phyloP scores from a whole-genome alignment of 2,797 vertebrate species.

The Amniataba percoides region DNA sequence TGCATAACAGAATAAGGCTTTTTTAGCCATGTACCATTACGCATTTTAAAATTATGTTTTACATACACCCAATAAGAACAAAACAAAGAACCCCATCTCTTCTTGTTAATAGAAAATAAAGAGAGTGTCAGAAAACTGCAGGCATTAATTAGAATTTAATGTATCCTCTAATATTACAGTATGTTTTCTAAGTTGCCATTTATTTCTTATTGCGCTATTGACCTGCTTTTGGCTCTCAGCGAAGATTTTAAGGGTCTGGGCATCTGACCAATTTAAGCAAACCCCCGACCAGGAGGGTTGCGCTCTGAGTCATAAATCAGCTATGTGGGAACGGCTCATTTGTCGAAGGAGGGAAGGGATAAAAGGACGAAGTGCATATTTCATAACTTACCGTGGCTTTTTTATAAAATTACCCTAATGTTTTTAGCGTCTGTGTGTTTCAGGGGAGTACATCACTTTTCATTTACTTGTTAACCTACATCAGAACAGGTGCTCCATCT shows the following conservation, averaged over 20 bases:
- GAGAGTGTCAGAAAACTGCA: background rate
- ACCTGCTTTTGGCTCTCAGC: constrained; percentile 16
- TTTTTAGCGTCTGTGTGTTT: constrained; percentile 1
- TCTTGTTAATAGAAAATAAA: background rate
- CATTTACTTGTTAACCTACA: background rate
- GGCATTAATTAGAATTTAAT: background rate
- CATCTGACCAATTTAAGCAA: background rate
- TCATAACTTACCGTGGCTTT: background rate
- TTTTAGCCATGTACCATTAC: background rate
- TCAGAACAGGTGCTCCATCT: background rate
- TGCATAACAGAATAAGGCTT: background rate
- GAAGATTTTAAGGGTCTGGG: constrained; percentile 15
- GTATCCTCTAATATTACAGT: background rate
- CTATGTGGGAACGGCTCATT: constrained; percentile 2
- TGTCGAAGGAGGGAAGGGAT: too few relatives aligned
- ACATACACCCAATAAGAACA: background rate
- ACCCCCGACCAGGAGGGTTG: background rate
- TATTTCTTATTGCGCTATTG: background rate
- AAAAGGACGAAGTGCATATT: background rate
- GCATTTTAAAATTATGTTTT: constrained; percentile 1
- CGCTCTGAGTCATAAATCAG: background rate
- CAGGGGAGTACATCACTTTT: background rate
- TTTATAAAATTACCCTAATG: background rate
- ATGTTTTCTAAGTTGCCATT: background rate
- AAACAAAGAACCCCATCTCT: background rate